phyloP scores from a whole-genome alignment of 2,888 invertebrate genomes.

The Drosophila mettleri region DNA sequence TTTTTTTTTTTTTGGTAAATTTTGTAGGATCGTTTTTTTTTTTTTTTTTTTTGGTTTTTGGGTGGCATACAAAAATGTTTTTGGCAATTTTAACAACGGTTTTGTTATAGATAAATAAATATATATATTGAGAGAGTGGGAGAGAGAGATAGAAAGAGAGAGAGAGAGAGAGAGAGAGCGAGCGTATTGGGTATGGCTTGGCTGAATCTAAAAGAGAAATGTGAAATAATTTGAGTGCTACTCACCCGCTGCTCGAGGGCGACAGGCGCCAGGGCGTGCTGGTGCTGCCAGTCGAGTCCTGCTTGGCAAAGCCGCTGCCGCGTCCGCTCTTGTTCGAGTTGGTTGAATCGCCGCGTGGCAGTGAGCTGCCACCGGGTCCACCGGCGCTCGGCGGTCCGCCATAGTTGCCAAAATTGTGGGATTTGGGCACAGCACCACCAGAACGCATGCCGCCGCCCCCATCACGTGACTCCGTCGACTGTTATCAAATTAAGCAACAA shows the following conservation, averaged over 20 bases:
- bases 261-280: constrained; percentile 85
- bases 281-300: constrained; percentile 85
- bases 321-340: constrained; percentile 88
- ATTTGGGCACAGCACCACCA: constrained; percentile 89
- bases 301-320: constrained; percentile 90
- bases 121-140: constrained; percentile 14
- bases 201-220: constrained; percentile 32
- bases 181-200: constrained; percentile 47
- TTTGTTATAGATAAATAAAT: constrained; percentile 43
- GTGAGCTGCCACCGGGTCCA: constrained; percentile 75
- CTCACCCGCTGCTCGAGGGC: constrained; percentile 85
- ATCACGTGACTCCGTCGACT: constrained; percentile 82
- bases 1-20: constrained; percentile 27
- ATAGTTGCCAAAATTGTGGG: constrained; percentile 95
- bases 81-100: constrained; percentile 62
- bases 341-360: constrained; percentile 88
- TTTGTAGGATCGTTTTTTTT: constrained; percentile 37
- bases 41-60: constrained; percentile 20
- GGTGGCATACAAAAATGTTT: constrained; percentile 73
- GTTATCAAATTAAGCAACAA: background rate
- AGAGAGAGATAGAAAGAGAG: constrained; percentile 44
- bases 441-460: constrained; percentile 81
- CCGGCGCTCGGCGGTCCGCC: constrained; percentile 87
- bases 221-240: constrained; percentile 25
- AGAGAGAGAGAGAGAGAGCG: constrained; percentile 52